phyloP scores from a whole-genome alignment of 2,888 invertebrate genomes.

The Pterostichus madidus region DNA sequence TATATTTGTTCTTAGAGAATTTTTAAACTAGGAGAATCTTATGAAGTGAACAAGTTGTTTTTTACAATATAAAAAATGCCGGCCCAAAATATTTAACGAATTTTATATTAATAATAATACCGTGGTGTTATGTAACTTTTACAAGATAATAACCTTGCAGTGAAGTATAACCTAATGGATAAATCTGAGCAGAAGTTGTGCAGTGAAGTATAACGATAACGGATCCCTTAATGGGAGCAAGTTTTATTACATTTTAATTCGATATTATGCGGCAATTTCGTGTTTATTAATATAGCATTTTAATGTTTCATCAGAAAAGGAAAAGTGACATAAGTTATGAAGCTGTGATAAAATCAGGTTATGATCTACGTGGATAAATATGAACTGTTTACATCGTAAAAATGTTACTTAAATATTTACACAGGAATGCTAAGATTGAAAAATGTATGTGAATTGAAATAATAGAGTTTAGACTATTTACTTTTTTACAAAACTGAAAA shows the following conservation, averaged over 20 bases:
- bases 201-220: neutral
- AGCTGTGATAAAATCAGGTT: conserved; percentile 16
- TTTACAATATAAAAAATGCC: too few species aligned
- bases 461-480: neutral
- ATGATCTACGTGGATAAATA: conserved; percentile 29
- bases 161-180: neutral
- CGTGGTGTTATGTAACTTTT: neutral
- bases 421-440: neutral
- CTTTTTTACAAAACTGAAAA: neutral
- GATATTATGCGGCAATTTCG: conserved; percentile 34
- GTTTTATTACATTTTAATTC: conserved; percentile 47
- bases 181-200: neutral
- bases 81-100: too few species aligned
- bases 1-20: too few species aligned
- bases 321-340: neutral
- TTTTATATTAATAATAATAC: too few species aligned
- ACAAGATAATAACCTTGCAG: neutral
- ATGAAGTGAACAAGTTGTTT: too few species aligned
- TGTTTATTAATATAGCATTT: conserved; percentile 47
- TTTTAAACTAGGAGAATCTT: too few species aligned
- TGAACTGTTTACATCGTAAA: conserved; percentile 20
- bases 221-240: conserved; percentile 5
- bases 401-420: conserved; percentile 13
- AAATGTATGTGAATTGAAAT: neutral
- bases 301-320: conserved; percentile 23